Evolutionary conservation across 2,888 invertebrate genomes (phyloP), one percentile per base, ranked within the genome.

Genomic region (Tryphoninae sp.): DNA sequence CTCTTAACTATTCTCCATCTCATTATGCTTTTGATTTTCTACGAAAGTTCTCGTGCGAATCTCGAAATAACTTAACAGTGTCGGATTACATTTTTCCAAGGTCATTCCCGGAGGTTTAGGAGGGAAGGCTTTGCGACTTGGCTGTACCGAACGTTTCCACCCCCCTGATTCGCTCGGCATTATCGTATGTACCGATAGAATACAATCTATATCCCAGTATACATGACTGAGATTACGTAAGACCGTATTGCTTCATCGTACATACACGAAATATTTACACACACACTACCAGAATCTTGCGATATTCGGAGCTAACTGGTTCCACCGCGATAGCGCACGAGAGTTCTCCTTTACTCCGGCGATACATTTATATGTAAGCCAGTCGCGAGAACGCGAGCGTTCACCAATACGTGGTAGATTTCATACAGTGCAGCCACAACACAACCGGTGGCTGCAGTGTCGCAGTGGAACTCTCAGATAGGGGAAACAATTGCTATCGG

Each of bases 401-500:
- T 87, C 86, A 85, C 87, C 83, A 81, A 84, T 83, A 88, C 85
- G 68, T 64, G 64, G 78, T 58, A 65, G 84, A 16, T 81, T 62
- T 61, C 84, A 84, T 80, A 82, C 83, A 82, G 87, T 86, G 86
- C 85, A 88, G 83, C 87, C 85, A 22, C 69, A 64, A 88, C 86
- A 87, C 86, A 83, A 84, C 74, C 80, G 85, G 82, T 85, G 87
- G 86, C 86, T 84, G 86, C 89, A 88, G 86, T 88, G 89, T 90
- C 89, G 90, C 89, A 88, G 88, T 89, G 89, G 87, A 90, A 89
- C 87, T 88, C 83, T 86, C 85, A 90, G 90, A 91, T 90, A 90
- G 89, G 88, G 87, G 85, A 88, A 90, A 90, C 90, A 90, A 90
- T 91, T 87, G 88, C 89, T 89, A 89, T 89, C 89, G 89, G 88